Conservation (phyloP, 2,888 invertebrate species). For the Rhaphigaster nebulosa region DNA sequence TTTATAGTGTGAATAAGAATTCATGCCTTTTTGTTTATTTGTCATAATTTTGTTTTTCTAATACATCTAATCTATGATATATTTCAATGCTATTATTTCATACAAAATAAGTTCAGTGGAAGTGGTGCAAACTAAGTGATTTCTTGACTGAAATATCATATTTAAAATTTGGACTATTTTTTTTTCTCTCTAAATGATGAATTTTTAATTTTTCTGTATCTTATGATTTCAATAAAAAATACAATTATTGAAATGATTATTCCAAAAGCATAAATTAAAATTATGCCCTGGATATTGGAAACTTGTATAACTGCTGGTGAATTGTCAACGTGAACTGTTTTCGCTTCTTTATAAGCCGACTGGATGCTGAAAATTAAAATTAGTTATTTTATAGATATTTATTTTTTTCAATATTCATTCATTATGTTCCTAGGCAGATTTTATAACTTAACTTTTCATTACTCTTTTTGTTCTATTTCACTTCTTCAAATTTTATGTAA, state of each 20-base stretch:
- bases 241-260: slow-evolving; percentile 58
- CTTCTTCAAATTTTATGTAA: background rate
- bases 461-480: background rate
- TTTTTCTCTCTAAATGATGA: background rate
- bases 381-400: background rate
- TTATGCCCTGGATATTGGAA: slow-evolving; percentile 64
- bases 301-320: slow-evolving; percentile 61
- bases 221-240: slow-evolving; percentile 61
- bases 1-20: background rate
- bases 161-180: background rate
- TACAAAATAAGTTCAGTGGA: background rate
- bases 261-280: slow-evolving; percentile 63
- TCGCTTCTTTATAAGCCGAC: slow-evolving; percentile 32
- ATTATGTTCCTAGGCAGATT: background rate
- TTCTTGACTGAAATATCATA: background rate
- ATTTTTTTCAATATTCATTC: background rate
- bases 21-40: background rate
- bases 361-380: slow-evolving; percentile 48
- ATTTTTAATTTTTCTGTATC: background rate
- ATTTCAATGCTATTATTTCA: background rate
- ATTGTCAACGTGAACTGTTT: slow-evolving; percentile 53
- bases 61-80: background rate
- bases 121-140: background rate
- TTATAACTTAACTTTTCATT: background rate
- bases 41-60: background rate